These are phyloP conservation scores for Steinernema carpocapsae DNA, from an alignment of 2,888 invertebrate species.

Conservation along the genomic window DNA sequence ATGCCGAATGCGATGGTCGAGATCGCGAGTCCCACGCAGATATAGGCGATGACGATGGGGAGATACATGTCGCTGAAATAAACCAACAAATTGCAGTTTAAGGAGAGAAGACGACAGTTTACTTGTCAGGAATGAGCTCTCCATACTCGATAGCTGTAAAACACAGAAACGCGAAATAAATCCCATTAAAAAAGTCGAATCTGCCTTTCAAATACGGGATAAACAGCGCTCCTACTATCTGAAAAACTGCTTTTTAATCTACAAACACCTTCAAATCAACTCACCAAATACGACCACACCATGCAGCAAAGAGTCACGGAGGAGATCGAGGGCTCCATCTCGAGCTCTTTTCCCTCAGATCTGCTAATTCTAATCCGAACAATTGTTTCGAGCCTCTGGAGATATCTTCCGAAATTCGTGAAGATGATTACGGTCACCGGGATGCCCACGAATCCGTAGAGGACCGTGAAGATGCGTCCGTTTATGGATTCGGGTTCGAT, in stretches of 20 bases:
- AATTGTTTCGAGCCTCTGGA: constrained; percentile 55
- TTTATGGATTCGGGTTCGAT: constrained; percentile 63
- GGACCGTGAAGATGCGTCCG: constrained; percentile 64
- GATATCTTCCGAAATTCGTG: constrained; percentile 65
- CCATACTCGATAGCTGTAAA: constrained; percentile 68
- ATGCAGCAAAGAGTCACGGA: constrained; percentile 13
- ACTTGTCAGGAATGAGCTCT: constrained; percentile 62
- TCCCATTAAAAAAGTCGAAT: constrained; percentile 66
- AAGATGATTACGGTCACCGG: constrained; percentile 67
- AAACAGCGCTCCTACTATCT: constrained; percentile 1
- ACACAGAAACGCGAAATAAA: constrained; percentile 63
- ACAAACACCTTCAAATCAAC: background rate
- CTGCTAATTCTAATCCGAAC: constrained; percentile 37
- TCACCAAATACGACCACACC: constrained; percentile 22
- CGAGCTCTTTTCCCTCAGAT: background rate
- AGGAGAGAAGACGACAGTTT: background rate
- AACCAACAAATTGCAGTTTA: background rate
- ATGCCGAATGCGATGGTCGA: constrained; percentile 66
- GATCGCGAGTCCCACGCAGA: constrained; percentile 64
- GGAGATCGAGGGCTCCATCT: constrained; percentile 26
- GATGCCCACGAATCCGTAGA: constrained; percentile 66
- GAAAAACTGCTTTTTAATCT: constrained; percentile 3
- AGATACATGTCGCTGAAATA: constrained; percentile 56
- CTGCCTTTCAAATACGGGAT: constrained; percentile 47
- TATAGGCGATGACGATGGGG: constrained; percentile 64